These are phyloP conservation scores for Hydra vulgaris DNA, from an alignment of 30 jellyfish, hydroid and myxozoan species.

Conservation along the genomic window DNA sequence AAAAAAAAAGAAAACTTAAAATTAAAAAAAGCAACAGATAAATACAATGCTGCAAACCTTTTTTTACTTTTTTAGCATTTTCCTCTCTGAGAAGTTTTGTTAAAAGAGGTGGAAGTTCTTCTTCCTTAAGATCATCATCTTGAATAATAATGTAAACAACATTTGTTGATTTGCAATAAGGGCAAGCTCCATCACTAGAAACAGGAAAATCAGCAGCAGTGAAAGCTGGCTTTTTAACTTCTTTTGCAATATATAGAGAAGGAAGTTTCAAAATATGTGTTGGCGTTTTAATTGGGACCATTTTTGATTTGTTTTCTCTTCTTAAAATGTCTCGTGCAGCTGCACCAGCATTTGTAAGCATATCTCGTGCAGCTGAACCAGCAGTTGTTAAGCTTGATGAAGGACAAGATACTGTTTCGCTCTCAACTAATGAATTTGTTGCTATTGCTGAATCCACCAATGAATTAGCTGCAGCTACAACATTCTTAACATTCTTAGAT, in stretches of 20 bases:
- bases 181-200: conserved; percentile 76
- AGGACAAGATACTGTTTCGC: too few relatives aligned
- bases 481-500: background rate
- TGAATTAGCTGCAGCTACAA: background rate
- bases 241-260: background rate
- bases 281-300: background rate
- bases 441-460: too few relatives aligned
- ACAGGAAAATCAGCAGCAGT: conserved; percentile 81
- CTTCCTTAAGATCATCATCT: conserved; percentile 26
- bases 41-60: conserved; percentile 35
- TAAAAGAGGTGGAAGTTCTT: conserved; percentile 48
- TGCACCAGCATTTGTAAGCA: background rate
- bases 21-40: background rate
- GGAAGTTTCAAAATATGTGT: background rate
- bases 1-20: background rate
- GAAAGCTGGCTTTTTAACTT: conserved; percentile 12
- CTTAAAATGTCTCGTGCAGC: background rate
- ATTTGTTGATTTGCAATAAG: conserved; percentile 66
- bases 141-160: conserved; percentile 64
- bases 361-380: background rate
- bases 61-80: conserved; percentile 47
- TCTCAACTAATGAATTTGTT: too few relatives aligned
- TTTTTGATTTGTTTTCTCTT: background rate
- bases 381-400: too few relatives aligned
- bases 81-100: conserved; percentile 32